Conservation (phyloP, 2,113 vertebrate genomes). For the Rissa tridactyla region DNA sequence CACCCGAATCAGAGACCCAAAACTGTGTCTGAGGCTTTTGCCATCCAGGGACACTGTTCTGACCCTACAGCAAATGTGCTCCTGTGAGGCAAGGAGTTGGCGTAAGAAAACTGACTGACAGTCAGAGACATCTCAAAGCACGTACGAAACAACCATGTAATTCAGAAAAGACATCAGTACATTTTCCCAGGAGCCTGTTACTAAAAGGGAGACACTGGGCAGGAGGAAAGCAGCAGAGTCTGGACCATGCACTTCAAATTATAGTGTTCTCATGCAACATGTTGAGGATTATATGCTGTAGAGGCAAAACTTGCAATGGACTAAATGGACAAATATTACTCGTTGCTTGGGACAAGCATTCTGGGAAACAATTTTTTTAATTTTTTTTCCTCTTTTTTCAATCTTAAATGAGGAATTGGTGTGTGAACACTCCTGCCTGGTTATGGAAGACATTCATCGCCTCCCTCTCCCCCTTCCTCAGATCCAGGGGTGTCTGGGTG, state of each 20-base stretch:
- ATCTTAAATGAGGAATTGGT: not conserved
- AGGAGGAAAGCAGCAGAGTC: not conserved
- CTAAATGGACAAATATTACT: slow-evolving; percentile 34
- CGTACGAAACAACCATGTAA: slow-evolving; percentile 36
- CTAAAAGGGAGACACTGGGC: not conserved
- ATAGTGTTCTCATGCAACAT: slow-evolving; percentile 27
- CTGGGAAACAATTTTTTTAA: not conserved
- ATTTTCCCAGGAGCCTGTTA: slow-evolving; percentile 10
- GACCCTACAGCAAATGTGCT: not conserved
- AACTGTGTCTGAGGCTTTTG: not conserved
- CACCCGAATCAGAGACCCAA: not conserved
- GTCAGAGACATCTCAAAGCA: slow-evolving; percentile 18
- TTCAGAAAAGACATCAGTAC: slow-evolving; percentile 14
- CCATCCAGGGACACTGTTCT: not conserved
- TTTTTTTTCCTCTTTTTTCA: not conserved
- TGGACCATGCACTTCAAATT: slow-evolving; percentile 40
- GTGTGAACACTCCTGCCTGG: not conserved
- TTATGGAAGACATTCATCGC: not conserved
- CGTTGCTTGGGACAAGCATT: not conserved
- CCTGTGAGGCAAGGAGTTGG: not conserved
- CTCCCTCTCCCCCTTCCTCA: not conserved
- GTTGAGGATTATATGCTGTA: slow-evolving; percentile 9
- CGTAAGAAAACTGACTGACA: slow-evolving; percentile 3
- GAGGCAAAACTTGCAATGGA: not conserved
- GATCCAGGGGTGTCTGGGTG: not conserved